Evolutionary conservation across 2,113 vertebrate species (phyloP).

Genomic region (Myodes glareolus): DNA sequence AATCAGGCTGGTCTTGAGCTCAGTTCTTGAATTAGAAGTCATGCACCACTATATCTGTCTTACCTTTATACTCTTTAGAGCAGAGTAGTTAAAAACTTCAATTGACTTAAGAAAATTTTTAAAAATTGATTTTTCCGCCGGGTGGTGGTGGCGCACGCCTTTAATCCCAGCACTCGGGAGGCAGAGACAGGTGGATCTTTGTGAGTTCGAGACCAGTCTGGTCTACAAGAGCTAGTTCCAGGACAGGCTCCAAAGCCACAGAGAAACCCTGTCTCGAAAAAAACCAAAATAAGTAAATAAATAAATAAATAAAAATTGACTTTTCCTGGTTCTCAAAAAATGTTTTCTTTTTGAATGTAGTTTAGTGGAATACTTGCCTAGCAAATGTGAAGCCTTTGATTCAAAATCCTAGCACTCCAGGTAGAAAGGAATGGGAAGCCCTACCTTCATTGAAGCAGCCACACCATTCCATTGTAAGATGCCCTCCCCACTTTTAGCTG

Average conservation of each 20-base stretch:
- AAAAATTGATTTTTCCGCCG: neutral
- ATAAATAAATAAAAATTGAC: constrained; percentile 21
- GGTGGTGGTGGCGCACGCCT: no score
- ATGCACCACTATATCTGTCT: neutral
- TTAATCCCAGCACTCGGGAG: no score
- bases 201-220: no score
- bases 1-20: neutral
- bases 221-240: no score
- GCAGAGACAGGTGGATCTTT: no score
- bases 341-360: neutral
- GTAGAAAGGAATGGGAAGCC: no score
- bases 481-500: neutral
- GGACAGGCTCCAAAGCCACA: no score
- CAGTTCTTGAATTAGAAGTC: neutral
- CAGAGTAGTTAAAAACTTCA: constrained; percentile 33
- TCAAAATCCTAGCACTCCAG: neutral
- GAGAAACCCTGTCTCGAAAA: no score
- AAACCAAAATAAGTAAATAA: no score
- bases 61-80: neutral
- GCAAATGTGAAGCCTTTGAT: neutral
- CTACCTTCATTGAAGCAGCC: neutral
- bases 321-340: neutral
- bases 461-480: neutral
- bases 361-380: neutral
- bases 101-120: neutral